phyloP scores from a whole-genome alignment of 2,888 invertebrate species.

The Heliconius hortense region DNA sequence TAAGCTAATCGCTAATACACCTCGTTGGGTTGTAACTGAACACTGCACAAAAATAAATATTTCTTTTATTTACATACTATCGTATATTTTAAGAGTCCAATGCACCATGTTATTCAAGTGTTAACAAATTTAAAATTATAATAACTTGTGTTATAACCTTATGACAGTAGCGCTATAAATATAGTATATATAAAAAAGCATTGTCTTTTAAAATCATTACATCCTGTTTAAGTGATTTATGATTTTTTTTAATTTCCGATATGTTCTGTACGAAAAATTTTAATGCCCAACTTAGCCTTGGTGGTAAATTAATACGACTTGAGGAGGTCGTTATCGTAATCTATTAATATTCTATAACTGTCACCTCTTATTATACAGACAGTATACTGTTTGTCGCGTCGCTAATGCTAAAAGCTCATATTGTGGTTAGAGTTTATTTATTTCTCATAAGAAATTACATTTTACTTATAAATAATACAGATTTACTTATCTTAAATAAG shows the following conservation, averaged over 20 bases:
- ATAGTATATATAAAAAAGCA: conserved; percentile 18
- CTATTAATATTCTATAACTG: conserved; percentile 43
- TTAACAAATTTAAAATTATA: conserved; percentile 51
- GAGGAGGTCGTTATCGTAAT: conserved; percentile 39
- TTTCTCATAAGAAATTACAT: no score
- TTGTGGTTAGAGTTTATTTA: no score
- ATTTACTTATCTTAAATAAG: no score
- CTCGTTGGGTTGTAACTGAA: conserved; percentile 50
- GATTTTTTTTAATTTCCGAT: conserved; percentile 39
- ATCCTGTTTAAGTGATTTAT: conserved; percentile 42
- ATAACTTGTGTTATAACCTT: conserved; percentile 50
- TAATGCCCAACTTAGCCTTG: conserved; percentile 37
- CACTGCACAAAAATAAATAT: conserved; percentile 51
- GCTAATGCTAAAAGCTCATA: neutral
- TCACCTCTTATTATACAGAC: conserved; percentile 35
- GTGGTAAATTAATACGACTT: conserved; percentile 29
- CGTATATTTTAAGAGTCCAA: conserved; percentile 50
- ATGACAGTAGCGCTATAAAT: conserved; percentile 36
- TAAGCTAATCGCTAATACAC: conserved; percentile 54
- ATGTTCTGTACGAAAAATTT: conserved; percentile 38
- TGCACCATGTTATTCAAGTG: conserved; percentile 57
- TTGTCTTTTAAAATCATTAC: conserved; percentile 40
- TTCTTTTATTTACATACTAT: conserved; percentile 48
- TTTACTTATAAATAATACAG: no score
- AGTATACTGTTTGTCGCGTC: conserved; percentile 17